Evolutionary conservation across 2,797 vertebrate species (phyloP), one percentile per base, ranked within the genome.

Genomic region (Diplodus sargus): DNA sequence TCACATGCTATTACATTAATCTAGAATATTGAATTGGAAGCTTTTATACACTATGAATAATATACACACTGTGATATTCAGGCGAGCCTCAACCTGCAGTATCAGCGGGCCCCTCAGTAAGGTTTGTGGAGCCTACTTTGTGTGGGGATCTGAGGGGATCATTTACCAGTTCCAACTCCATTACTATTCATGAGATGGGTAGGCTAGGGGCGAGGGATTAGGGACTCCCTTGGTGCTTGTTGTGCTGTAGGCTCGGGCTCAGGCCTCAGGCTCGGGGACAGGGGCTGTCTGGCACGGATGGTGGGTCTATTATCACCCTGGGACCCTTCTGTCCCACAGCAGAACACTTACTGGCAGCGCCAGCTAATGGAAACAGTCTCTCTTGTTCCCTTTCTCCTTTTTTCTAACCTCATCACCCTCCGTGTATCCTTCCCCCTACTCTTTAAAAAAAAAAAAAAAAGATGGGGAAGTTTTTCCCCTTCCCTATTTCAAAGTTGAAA

Each of bases 111-210:
- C 75, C 83, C 85, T 91, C 83, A 49, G 72, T 89, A 70, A 78
- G 89, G 87, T 91, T 92, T 81, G 86, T 87, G 77, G 74, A 91
- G 79, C 85, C 83, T 90, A 90, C 88, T 91, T 90, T 93, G 86
- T 91, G 91, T 80, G 68, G 77, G 86, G 94, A 93, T 93, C 92
- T 93, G 88, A 92, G 78, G 83, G 90, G 90, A 94, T 92, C 92
- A 90, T 88, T 93, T 93, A 93, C 91, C 91, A 91, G 90, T 92
- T 93, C 93, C 92, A 91, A 89, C 85, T 76, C 90, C 90, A 94
- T 95, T 95, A 95, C 93, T 96, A 95, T 96, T 95, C 95, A 96
- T 95, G 93, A 96, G 94, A 91, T 90, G 93, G 89, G 93, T 89
- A 90, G 91, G 91, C 93, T 89, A 86, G 93, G 90, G 93, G 94